A percentile compares a stretch with the other conserved stretches of the same genome.
Conservation (phyloP, 2,797 vertebrate genomes). For the Argyrosomus regius region DNA sequence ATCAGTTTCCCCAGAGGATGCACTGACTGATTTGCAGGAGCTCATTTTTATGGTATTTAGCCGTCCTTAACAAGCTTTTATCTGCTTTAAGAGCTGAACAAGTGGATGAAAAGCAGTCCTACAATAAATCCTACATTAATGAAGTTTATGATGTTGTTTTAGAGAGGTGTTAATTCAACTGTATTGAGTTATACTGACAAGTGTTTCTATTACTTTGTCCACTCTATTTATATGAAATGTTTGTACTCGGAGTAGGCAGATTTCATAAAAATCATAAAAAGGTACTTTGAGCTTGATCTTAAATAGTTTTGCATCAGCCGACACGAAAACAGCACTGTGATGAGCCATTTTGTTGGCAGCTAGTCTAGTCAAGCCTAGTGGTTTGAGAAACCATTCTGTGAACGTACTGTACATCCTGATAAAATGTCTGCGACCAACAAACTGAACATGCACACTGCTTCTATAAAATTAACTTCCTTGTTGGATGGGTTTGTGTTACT, state of each 20-base stretch:
- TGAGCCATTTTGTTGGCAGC: neutral
- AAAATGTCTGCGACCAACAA: constrained; percentile 24
- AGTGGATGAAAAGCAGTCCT: neutral
- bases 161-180: neutral
- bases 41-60: neutral
- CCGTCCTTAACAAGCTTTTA: neutral
- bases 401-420: neutral
- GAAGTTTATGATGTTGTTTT: too few relatives aligned
- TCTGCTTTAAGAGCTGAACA: neutral
- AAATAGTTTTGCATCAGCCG: neutral
- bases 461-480: neutral
- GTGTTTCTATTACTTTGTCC: neutral
- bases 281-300: neutral
- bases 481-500: neutral
- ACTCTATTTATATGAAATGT: neutral
- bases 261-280: neutral
- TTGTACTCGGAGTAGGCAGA: neutral
- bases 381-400: neutral
- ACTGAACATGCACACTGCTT: constrained; percentile 12
- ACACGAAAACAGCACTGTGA: neutral
- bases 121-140: neutral
- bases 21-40: neutral
- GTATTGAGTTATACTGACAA: neutral
- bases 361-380: neutral
- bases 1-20: neutral